phyloP scores from a whole-genome alignment of 1,140 invertebrate species.

The Bombus cullumanus region DNA sequence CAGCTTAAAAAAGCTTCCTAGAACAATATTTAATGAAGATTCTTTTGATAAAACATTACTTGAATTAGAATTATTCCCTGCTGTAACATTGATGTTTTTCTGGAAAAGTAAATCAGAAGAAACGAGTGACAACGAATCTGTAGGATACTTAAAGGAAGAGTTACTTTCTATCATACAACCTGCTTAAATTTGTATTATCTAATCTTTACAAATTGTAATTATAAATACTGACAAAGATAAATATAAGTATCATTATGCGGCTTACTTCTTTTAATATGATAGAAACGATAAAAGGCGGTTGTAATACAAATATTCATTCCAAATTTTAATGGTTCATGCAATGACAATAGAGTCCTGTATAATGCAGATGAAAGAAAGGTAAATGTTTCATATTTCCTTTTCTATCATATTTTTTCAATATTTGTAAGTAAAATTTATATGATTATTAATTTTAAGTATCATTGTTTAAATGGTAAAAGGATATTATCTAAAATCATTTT shows the following conservation, averaged over 20 bases:
- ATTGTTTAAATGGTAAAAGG: neutral
- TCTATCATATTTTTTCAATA: neutral
- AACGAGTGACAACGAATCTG: conserved; percentile 78
- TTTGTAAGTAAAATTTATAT: neutral
- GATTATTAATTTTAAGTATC: neutral
- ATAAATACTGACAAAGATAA: neutral
- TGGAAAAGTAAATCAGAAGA: conserved; percentile 82
- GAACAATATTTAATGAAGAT: conserved; percentile 84
- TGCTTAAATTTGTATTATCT: conserved; percentile 33
- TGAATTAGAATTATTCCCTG: conserved; percentile 89
- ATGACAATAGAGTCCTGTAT: neutral
- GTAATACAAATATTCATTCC: conserved; percentile 10
- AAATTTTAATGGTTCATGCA: neutral
- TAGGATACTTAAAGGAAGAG: conserved; percentile 89
- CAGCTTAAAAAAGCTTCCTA: conserved; percentile 85
- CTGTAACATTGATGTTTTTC: conserved; percentile 88
- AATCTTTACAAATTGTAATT: conserved; percentile 1
- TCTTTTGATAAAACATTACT: conserved; percentile 86
- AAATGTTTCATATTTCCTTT: neutral
- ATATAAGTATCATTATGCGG: neutral
- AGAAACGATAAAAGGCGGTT: neutral
- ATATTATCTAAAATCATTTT: neutral
- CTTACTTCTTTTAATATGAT: neutral
- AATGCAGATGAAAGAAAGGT: neutral
- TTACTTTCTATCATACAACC: conserved; percentile 85